phyloP scores from a whole-genome alignment of 2,888 invertebrate species.

The Allacma fusca region DNA sequence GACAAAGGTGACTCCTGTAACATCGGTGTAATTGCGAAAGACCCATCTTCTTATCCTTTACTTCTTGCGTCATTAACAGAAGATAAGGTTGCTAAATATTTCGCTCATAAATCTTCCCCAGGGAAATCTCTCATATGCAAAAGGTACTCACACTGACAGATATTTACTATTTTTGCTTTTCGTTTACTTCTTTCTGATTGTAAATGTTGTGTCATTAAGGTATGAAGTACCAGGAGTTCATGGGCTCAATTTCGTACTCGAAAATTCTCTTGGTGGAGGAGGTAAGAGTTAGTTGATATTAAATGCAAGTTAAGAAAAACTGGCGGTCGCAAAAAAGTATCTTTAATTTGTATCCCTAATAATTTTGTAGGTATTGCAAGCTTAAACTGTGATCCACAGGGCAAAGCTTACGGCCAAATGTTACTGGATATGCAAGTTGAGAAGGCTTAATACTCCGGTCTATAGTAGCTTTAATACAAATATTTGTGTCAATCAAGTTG shows the following conservation, averaged over 20 bases:
- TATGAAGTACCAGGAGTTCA: constrained; percentile 66
- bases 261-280: constrained; percentile 66
- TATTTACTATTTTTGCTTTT: constrained; percentile 4
- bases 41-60: constrained; percentile 64
- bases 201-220: no score
- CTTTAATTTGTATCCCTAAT: background rate
- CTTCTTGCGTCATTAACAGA: constrained; percentile 65
- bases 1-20: constrained; percentile 67
- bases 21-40: constrained; percentile 67
- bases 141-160: constrained; percentile 27
- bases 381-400: constrained; percentile 66
- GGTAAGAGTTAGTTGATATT: no score
- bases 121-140: constrained; percentile 18
- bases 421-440: constrained; percentile 63
- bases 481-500: no score
- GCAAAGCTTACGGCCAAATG: constrained; percentile 66
- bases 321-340: no score
- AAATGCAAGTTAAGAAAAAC: no score
- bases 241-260: constrained; percentile 66
- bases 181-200: no score
- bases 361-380: constrained; percentile 63
- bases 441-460: background rate
- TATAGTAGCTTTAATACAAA: no score
- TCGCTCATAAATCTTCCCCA: constrained; percentile 64
- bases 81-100: constrained; percentile 64